Conservation (phyloP, 1,140 invertebrate species). For the Oscheius sp. region DNA sequence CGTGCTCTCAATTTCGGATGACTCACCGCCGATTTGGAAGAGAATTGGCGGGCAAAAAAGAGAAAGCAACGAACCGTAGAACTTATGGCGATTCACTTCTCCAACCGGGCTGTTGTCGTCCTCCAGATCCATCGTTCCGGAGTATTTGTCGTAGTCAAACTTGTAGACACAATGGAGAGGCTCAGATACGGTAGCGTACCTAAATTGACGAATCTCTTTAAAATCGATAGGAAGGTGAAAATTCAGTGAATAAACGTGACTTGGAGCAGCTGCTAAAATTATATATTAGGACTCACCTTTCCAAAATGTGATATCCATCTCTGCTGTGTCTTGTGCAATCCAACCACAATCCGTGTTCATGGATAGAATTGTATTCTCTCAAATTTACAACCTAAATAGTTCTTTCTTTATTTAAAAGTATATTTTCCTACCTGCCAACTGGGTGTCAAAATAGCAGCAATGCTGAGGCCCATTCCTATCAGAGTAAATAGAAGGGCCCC, state of each 20-base stretch:
- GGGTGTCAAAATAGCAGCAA: constrained; percentile 58
- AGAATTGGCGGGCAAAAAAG: not conserved
- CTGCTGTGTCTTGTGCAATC: constrained; percentile 56
- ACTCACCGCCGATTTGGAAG: no score
- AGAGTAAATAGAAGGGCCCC: constrained; percentile 49
- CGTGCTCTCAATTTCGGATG: no score
- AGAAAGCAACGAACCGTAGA: constrained; percentile 51
- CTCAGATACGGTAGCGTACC: constrained; percentile 57
- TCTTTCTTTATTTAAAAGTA: not conserved
- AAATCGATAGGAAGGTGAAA: not conserved
- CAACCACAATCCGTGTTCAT: constrained; percentile 59
- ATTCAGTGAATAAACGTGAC: no score
- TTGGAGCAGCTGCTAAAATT: not conserved
- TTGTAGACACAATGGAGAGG: constrained; percentile 61
- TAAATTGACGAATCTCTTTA: constrained; percentile 12
- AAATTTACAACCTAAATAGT: constrained; percentile 50
- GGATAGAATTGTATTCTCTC: constrained; percentile 58
- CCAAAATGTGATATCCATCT: constrained; percentile 55
- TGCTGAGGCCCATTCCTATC: constrained; percentile 58
- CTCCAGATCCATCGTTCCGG: constrained; percentile 60
- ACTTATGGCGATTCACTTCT: constrained; percentile 60
- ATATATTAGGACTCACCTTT: constrained; percentile 43
- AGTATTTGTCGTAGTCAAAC: constrained; percentile 61
- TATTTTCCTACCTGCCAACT: constrained; percentile 46
- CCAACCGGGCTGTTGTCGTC: constrained; percentile 60